These are phyloP conservation scores for Antigone vipio DNA, from an alignment of 2,113 vertebrate species.

Conservation along the genomic window DNA sequence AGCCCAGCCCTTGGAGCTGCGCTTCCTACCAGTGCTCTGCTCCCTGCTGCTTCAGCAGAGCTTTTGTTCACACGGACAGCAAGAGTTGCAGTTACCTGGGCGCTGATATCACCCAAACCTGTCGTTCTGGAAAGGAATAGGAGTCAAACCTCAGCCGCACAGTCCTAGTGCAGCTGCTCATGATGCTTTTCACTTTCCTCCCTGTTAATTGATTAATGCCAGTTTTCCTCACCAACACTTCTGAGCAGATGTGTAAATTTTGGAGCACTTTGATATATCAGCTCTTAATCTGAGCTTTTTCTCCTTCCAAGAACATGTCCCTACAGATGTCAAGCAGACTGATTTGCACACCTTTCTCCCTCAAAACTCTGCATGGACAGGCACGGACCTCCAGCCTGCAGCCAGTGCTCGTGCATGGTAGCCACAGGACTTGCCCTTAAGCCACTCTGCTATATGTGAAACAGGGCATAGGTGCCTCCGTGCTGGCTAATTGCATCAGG, in stretches of 20 bases:
- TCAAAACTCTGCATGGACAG: neutral
- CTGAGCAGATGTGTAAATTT: neutral
- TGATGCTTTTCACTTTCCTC: neutral
- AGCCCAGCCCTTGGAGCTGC: neutral
- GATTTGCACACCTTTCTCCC: neutral
- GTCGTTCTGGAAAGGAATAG: neutral
- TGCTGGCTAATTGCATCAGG: neutral
- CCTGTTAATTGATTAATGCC: neutral
- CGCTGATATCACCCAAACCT: neutral
- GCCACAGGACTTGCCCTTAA: neutral
- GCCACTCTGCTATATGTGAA: neutral
- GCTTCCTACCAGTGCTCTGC: neutral
- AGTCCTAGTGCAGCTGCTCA: neutral
- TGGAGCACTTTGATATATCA: neutral
- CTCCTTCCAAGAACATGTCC: neutral
- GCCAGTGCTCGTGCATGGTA: rapidly evolving
- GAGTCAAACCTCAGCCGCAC: neutral
- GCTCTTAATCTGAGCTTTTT: neutral
- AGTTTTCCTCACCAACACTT: neutral
- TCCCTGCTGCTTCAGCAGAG: neutral
- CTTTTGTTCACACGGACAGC: neutral
- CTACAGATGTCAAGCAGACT: neutral
- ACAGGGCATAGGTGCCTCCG: neutral
- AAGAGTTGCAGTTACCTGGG: neutral
- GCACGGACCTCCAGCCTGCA: neutral